Conservation (phyloP, 2,888 invertebrate species). For the Plutella xylostella region DNA sequence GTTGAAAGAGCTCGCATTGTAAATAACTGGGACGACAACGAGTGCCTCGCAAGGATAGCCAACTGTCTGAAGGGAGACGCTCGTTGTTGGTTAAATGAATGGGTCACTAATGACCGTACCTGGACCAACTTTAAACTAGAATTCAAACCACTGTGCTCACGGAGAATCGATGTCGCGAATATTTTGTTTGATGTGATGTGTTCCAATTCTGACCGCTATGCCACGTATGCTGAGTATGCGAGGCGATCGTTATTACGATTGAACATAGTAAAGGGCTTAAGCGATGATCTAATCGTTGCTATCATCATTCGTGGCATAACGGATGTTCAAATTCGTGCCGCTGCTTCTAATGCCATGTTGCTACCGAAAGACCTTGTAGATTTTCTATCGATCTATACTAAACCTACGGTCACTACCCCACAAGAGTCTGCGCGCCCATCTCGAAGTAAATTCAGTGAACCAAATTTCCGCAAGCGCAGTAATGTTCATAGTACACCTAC, state of each 20-base stretch:
- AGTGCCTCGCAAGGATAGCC: too few relatives aligned
- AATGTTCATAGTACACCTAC: too few relatives aligned
- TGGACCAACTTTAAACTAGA: not conserved
- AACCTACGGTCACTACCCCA: not conserved
- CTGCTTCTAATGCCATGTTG: not conserved
- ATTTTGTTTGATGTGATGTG: not conserved
- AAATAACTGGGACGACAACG: too few relatives aligned
- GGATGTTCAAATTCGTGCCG: not conserved
- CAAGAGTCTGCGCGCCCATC: not conserved
- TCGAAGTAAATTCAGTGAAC: not conserved
- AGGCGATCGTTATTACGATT: not conserved
- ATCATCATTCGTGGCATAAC: constrained; percentile 1
- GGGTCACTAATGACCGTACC: not conserved
- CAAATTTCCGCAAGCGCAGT: not conserved
- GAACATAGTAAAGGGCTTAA: not conserved
- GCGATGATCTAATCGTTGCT: not conserved
- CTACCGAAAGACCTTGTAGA: not conserved
- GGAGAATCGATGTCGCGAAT: not conserved
- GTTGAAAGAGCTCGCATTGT: too few relatives aligned
- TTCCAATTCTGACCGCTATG: not conserved
- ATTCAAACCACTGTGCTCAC: not conserved
- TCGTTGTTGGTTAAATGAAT: not conserved
- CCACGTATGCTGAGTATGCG: not conserved
- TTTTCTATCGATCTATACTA: not conserved
- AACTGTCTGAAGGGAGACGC: too few relatives aligned